These are phyloP conservation scores for Sternarchorhynchus goeldii DNA, from an alignment of 2,797 vertebrate species.

Conservation along the genomic window DNA sequence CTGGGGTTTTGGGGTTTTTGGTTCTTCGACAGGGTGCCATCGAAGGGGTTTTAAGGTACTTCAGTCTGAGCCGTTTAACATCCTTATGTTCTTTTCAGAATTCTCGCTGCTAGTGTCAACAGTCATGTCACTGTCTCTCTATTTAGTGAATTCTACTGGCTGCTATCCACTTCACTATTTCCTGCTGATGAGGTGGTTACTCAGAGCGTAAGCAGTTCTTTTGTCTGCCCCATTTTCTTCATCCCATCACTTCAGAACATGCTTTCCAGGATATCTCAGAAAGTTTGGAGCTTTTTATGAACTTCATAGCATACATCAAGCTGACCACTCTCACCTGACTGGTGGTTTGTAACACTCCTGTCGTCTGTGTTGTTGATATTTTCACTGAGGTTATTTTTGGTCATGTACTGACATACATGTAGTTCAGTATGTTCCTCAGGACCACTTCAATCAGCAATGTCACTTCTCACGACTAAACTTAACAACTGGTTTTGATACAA, in stretches of 20 bases:
- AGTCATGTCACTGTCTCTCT: too few relatives aligned
- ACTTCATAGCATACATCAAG: neutral
- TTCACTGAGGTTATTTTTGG: neutral
- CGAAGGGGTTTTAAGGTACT: too few relatives aligned
- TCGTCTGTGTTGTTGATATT: too few relatives aligned
- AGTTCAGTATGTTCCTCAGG: neutral
- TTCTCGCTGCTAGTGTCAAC: too few relatives aligned
- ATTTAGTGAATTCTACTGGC: too few relatives aligned
- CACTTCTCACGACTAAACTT: neutral
- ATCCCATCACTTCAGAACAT: neutral
- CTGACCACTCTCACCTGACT: neutral
- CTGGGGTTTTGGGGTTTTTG: too few relatives aligned
- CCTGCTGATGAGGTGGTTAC: too few relatives aligned
- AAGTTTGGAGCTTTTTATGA: neutral
- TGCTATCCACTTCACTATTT: too few relatives aligned
- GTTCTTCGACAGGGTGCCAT: too few relatives aligned
- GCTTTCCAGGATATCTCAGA: neutral
- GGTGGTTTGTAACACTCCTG: too few relatives aligned
- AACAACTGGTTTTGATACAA: neutral
- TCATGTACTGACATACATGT: neutral
- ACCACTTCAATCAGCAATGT: neutral
- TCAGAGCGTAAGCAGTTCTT: neutral
- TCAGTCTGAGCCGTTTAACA: too few relatives aligned
- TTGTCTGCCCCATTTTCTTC: neutral
- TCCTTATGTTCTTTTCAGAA: too few relatives aligned